Conservation (phyloP, 37 sponge, comb jelly and placozoan genomes). For the Hormiphora californensis region DNA sequence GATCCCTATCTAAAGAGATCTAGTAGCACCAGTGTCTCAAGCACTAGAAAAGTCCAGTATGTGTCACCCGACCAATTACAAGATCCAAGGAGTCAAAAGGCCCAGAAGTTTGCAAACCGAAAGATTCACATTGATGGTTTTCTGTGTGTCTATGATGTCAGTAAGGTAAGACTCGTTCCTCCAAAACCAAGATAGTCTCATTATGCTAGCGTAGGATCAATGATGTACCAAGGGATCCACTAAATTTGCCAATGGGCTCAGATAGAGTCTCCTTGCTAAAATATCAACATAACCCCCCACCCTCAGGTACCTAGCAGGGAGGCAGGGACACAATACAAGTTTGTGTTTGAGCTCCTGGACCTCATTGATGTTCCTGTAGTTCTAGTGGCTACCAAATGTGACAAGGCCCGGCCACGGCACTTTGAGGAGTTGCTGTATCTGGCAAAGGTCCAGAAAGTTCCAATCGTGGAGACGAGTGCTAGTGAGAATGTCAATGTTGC, state of each 20-base stretch:
- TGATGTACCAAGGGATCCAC: too few species aligned
- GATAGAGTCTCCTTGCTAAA: too few species aligned
- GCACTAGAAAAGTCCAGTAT: neutral
- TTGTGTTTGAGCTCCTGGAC: constrained; percentile 23
- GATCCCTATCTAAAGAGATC: constrained; percentile 27
- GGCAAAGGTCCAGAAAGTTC: constrained; percentile 50
- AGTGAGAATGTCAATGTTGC: constrained; percentile 32
- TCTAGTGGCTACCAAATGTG: constrained; percentile 28
- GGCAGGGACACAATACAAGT: constrained; percentile 32
- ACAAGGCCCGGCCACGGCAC: neutral
- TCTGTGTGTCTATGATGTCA: constrained; percentile 25
- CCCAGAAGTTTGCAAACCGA: neutral
- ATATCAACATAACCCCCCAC: too few species aligned
- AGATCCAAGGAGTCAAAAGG: constrained; percentile 16
- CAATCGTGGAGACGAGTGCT: neutral
- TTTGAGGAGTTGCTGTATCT: constrained; percentile 39
- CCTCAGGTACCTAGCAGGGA: neutral
- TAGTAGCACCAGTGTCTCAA: neutral
- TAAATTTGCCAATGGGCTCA: too few species aligned
- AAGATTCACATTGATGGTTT: constrained; percentile 27
- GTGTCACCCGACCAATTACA: constrained; percentile 21
- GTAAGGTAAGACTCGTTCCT: constrained; percentile 27
- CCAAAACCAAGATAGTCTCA: too few species aligned
- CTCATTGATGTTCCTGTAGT: constrained; percentile 33
- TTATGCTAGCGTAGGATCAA: too few species aligned